Evolutionary conservation across 2,888 invertebrate species (phyloP).

Genomic region (Acanthosepion pharaonis): DNA sequence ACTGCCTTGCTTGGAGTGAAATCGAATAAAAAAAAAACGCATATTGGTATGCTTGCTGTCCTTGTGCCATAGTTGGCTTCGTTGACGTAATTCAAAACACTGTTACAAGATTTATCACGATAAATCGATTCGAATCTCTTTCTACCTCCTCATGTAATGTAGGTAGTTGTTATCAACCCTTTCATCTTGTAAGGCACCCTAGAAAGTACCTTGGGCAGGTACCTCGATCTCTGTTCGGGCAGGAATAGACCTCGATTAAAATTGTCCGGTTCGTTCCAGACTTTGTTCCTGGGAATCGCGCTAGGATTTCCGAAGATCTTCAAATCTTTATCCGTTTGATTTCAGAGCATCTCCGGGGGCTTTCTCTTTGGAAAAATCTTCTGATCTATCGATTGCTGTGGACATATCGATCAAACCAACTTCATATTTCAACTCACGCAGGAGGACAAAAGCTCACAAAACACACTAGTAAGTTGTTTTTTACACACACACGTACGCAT

Average conservation of each 20-base stretch:
- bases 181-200: neutral
- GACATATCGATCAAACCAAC: neutral
- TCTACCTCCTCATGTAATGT: neutral
- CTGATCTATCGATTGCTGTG: neutral
- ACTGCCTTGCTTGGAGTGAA: too few species aligned
- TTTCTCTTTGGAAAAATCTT: neutral
- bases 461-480: neutral
- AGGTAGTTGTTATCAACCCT: neutral
- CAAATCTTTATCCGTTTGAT: neutral
- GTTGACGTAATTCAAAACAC: neutral
- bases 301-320: neutral
- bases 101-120: neutral
- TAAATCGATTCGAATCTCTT: neutral
- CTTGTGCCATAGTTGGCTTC: neutral
- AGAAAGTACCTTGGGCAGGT: neutral
- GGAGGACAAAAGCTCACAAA: neutral
- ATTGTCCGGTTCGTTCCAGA: neutral
- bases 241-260: neutral
- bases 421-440: neutral
- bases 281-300: neutral
- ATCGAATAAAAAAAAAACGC: too few species aligned
- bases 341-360: neutral
- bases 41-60: too few species aligned
- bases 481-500: too few species aligned
- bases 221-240: neutral